phyloP scores from a whole-genome alignment of 2,113 vertebrate genomes.

The Embiotoca jacksoni region DNA sequence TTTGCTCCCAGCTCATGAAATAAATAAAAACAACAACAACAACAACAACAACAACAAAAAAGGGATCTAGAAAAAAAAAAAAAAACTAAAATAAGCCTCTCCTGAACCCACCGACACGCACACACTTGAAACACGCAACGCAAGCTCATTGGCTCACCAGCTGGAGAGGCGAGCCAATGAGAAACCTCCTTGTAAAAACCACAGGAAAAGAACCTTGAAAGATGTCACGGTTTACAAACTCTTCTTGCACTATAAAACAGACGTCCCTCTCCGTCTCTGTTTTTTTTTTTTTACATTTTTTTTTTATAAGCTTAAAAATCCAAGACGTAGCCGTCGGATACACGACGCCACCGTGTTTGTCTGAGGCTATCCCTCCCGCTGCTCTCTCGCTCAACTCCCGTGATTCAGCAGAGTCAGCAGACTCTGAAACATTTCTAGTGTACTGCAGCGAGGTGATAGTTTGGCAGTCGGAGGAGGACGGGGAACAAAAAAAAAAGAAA shows the following conservation, averaged over 20 bases:
- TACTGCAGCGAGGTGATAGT: constrained; percentile 19
- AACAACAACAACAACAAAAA: background rate
- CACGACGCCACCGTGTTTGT: background rate
- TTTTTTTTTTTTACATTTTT: background rate
- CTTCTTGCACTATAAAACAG: constrained; percentile 38
- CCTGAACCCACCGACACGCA: constrained; percentile 20
- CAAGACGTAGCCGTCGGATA: background rate
- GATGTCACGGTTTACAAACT: constrained; percentile 19
- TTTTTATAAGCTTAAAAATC: constrained; percentile 37
- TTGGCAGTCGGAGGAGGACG: constrained; percentile 9
- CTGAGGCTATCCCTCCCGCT: background rate
- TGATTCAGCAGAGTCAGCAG: constrained; percentile 5
- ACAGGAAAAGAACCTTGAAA: constrained; percentile 39
- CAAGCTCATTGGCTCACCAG: constrained; percentile 41
- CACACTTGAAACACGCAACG: constrained; percentile 3
- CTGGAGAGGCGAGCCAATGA: constrained; percentile 35
- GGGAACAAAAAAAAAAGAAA: background rate
- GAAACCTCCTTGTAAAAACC: constrained; percentile 39
- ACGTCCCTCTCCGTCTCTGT: background rate
- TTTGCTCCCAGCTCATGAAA: constrained; percentile 44
- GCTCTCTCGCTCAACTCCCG: constrained; percentile 14
- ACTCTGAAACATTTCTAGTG: constrained; percentile 19
- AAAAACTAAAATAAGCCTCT: constrained; percentile 47
- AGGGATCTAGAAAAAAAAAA: constrained; percentile 10
- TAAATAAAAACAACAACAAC: constrained; percentile 30